Percentiles rank a stretch among this genome's conserved stretches.
Evolutionary conservation across 2,113 vertebrate species (phyloP).

Genomic region (Podarcis cretensis): DNA sequence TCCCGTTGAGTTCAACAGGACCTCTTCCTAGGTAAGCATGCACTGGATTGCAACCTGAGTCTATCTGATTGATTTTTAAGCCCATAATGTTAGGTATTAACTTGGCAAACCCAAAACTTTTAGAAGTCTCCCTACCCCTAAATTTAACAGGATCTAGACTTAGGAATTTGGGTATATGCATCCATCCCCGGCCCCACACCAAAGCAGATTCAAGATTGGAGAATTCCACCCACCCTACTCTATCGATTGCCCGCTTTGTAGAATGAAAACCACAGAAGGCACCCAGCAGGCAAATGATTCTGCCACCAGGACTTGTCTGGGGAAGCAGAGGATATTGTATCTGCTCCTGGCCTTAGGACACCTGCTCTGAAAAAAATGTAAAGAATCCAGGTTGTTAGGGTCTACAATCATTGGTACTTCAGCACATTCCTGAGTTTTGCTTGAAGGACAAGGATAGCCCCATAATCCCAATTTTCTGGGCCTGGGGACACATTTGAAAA

Average conservation of each 20-base stretch:
- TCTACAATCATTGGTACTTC: slow-evolving; percentile 3
- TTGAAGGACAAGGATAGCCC: neutral
- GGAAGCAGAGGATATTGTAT: no score
- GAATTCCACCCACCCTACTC: neutral
- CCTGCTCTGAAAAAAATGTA: neutral
- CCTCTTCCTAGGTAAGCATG: neutral
- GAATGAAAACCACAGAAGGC: neutral
- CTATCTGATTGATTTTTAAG: neutral
- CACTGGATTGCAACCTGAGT: neutral
- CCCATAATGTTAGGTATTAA: neutral
- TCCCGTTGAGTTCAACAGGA: neutral
- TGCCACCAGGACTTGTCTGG: neutral
- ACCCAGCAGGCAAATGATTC: neutral
- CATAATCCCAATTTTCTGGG: no score
- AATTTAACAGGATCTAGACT: neutral
- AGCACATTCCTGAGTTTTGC: neutral
- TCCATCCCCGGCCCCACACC: neutral
- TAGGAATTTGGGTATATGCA: neutral
- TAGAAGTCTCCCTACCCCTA: no score
- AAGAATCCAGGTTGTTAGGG: neutral
- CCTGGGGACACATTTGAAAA: no score
- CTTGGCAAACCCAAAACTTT: neutral
- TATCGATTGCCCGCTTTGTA: neutral
- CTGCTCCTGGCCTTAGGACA: neutral
- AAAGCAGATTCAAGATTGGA: neutral